Evolutionary conservation across 2,797 vertebrate species (phyloP), one percentile per base, ranked within the genome.

Genomic region (Micropoecilia bifurca): DNA sequence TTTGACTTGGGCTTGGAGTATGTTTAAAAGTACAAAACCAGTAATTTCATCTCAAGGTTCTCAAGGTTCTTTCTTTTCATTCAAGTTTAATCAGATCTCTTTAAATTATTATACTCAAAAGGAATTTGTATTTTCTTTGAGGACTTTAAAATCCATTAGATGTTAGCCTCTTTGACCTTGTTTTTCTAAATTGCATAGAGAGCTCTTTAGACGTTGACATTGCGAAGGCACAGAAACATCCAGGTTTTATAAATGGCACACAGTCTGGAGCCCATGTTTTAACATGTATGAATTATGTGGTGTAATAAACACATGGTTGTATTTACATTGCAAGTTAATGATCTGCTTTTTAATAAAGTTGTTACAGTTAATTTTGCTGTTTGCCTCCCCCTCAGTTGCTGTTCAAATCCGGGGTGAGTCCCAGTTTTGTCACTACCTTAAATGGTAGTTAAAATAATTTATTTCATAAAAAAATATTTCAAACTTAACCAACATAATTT

Each of bases 341-440:
- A 68, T 53, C 14, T 53, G 61, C 61, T 76, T 69, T 63, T 41
- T 66, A 66, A 46, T 68, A 68, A 55, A 48, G 22, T 41, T 48
- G 22, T 69, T 53, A 41, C 43, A 71, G 68, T 71, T n/a, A 69
- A 43, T 33, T 69, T 43, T 43, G 39, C 39, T 69, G 36, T 71
- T 28, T 71, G 13, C 45, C 16, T 45, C 41, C 41, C 5, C 25
- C 25, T 71, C 45, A 28, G 13, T 71, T 71, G 12, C 25, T 13
- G 10, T 45, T 45, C 66, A 69, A 68, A 68, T 22, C 18, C 1
- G 0, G 36, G 61, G 61, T 18, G 1, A 66, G 3, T 66, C 61
- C 18, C 8, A 36, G 3, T 66, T 39, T 66, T 66, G 18, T 39
- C 61, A 66, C 16, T 10, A 16, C 20, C 61, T 20, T 18, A 30